Percentiles rank a stretch among this genome's conserved stretches.
Evolutionary conservation across 64 coral and sea anemone species (phyloP).

Genomic region (Montipora capricornis): DNA sequence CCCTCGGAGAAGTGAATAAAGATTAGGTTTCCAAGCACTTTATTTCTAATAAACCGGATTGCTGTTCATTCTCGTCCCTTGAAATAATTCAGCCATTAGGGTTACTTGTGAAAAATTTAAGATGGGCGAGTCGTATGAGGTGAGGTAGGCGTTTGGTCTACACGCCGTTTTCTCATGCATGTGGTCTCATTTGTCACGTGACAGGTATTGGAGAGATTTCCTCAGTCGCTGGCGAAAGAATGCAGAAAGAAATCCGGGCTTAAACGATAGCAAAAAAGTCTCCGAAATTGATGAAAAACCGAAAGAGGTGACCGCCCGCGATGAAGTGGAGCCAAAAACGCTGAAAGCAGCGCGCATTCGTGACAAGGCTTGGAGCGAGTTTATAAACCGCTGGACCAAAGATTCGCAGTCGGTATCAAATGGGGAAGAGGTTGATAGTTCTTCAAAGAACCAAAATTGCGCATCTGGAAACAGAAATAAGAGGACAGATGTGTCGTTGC

Average conservation of each 20-base stretch:
- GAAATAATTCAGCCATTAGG: too few species aligned
- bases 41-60: too few species aligned
- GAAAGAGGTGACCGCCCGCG: not conserved
- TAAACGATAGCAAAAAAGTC: constrained; percentile 7
- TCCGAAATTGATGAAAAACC: not conserved
- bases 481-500: not conserved
- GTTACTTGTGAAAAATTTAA: too few species aligned
- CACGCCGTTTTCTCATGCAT: too few species aligned
- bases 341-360: not conserved
- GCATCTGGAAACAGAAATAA: not conserved
- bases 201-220: constrained; percentile 35
- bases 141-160: too few species aligned
- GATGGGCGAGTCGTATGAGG: too few species aligned
- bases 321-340: not conserved
- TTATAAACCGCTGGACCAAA: constrained; percentile 19
- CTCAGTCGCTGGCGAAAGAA: constrained; percentile 18
- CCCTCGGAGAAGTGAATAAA: too few species aligned
- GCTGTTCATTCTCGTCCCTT: too few species aligned
- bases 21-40: too few species aligned
- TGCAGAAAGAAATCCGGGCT: not conserved
- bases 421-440: not conserved
- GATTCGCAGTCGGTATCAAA: not conserved
- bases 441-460: not conserved
- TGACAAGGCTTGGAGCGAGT: not conserved
- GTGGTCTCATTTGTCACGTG: not conserved